Evolutionary conservation across 1,140 invertebrate genomes (phyloP).

Genomic region (Brachionus rotundiformis): DNA sequence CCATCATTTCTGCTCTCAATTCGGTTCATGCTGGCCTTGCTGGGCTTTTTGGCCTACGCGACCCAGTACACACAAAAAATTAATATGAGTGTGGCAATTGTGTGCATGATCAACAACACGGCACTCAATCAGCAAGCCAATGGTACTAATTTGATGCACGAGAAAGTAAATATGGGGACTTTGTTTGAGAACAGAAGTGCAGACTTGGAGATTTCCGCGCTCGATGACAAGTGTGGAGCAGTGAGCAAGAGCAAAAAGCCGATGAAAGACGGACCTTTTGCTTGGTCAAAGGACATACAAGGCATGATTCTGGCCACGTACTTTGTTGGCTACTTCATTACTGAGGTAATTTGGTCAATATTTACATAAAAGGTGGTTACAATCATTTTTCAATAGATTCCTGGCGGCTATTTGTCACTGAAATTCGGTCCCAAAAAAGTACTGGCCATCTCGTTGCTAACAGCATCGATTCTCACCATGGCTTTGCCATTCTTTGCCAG

Average conservation of each 20-base stretch:
- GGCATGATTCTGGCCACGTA: constrained; percentile 61
- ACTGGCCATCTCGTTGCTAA: background rate
- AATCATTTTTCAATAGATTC: constrained; percentile 33
- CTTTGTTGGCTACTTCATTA: constrained; percentile 64
- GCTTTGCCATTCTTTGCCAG: constrained; percentile 24
- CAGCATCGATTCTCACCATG: constrained; percentile 21
- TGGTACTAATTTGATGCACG: background rate
- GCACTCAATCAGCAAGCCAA: constrained; percentile 49
- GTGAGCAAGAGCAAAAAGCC: background rate
- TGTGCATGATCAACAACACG: constrained; percentile 72
- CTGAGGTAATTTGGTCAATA: constrained; percentile 56
- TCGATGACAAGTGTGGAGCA: constrained; percentile 4
- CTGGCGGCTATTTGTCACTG: constrained; percentile 37
- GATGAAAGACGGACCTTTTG: constrained; percentile 59
- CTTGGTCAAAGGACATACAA: constrained; percentile 61
- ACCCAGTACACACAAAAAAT: constrained; percentile 76
- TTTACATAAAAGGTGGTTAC: background rate
- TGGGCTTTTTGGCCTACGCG: constrained; percentile 55
- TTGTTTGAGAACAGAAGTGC: background rate
- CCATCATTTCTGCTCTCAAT: constrained; percentile 48
- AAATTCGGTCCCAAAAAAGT: constrained; percentile 44
- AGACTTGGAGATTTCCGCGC: background rate
- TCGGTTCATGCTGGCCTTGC: constrained; percentile 21
- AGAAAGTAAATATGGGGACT: background rate
- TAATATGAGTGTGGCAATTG: constrained; percentile 84